Percentiles rank a stretch among this genome's conserved stretches.
Evolutionary conservation across 2,113 vertebrate species (phyloP).

Genomic region (Brienomyrus brachyistius): DNA sequence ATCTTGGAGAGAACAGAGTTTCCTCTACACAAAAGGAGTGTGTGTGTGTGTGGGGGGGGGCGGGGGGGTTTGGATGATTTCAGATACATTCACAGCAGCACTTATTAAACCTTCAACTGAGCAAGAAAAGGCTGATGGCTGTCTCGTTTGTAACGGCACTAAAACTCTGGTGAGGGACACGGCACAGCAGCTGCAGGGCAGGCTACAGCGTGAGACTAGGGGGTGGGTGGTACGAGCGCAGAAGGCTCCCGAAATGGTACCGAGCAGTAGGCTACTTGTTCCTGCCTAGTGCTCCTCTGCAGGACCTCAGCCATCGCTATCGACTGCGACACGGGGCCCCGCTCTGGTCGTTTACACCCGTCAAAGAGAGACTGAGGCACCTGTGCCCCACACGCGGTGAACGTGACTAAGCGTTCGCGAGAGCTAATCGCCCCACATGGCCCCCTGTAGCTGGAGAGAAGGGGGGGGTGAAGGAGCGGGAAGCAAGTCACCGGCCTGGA

Average conservation of each 20-base stretch:
- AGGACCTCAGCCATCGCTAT: neutral
- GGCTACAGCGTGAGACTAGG: neutral
- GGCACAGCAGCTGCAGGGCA: neutral
- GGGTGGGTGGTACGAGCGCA: neutral
- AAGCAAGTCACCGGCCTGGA: neutral
- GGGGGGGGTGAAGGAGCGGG: constrained; percentile 21
- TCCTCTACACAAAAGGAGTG: neutral
- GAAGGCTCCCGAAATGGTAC: neutral
- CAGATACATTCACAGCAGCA: neutral
- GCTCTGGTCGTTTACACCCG: neutral
- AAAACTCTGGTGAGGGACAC: neutral
- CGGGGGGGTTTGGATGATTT: neutral
- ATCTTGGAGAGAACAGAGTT: neutral
- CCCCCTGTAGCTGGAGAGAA: neutral
- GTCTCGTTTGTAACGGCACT: neutral
- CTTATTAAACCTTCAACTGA: neutral
- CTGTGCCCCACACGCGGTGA: neutral
- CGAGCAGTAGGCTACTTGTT: neutral
- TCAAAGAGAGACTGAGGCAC: neutral
- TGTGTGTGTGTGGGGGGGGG: neutral
- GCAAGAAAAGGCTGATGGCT: neutral
- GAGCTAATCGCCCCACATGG: neutral
- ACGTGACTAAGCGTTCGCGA: neutral
- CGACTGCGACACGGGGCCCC: neutral
- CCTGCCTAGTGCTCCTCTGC: neutral